Percentiles rank a stretch among this genome's conserved stretches.
phyloP scores from a whole-genome alignment of 2,797 vertebrate species.

The Phylloscopus collybita region DNA sequence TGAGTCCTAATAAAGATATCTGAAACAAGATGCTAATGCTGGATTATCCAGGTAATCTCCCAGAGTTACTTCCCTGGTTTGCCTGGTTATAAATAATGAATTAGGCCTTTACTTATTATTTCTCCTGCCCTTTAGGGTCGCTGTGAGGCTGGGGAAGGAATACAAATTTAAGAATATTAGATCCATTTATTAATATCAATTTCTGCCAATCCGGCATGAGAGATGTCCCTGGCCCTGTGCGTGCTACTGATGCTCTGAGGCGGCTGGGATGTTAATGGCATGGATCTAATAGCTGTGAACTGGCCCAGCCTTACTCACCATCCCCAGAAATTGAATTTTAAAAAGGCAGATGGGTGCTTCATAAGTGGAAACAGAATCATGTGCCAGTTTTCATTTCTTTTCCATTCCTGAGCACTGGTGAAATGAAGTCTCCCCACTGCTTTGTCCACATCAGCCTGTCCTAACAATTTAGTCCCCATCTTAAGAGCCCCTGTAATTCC shows the following conservation, averaged over 20 bases:
- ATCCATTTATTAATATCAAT: slow-evolving; percentile 66
- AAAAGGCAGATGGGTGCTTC: slow-evolving; percentile 51
- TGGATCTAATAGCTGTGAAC: slow-evolving; percentile 39
- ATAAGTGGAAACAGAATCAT: slow-evolving; percentile 56
- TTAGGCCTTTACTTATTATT: slow-evolving; percentile 68
- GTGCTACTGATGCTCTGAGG: background rate
- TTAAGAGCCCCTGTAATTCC: background rate
- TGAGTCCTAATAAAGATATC: slow-evolving; percentile 64
- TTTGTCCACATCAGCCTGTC: slow-evolving; percentile 9
- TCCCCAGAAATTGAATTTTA: slow-evolving; percentile 58
- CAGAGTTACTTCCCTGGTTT: slow-evolving; percentile 1
- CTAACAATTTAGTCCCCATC: background rate
- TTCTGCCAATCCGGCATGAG: slow-evolving; percentile 52
- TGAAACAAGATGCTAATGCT: slow-evolving; percentile 60
- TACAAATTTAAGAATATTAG: slow-evolving; percentile 70
- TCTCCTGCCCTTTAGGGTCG: slow-evolving; percentile 64
- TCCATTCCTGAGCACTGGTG: background rate
- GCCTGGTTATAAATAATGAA: slow-evolving; percentile 72
- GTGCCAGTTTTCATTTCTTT: slow-evolving; percentile 54
- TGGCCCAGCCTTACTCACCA: slow-evolving; percentile 25
- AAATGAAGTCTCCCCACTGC: slow-evolving; percentile 34
- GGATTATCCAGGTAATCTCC: slow-evolving; percentile 68
- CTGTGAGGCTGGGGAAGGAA: slow-evolving; percentile 53
- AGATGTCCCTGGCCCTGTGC: background rate
- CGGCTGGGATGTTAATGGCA: slow-evolving; percentile 28